Conservation (phyloP, 2,113 vertebrate genomes). For the Dasypus novemcinctus region DNA sequence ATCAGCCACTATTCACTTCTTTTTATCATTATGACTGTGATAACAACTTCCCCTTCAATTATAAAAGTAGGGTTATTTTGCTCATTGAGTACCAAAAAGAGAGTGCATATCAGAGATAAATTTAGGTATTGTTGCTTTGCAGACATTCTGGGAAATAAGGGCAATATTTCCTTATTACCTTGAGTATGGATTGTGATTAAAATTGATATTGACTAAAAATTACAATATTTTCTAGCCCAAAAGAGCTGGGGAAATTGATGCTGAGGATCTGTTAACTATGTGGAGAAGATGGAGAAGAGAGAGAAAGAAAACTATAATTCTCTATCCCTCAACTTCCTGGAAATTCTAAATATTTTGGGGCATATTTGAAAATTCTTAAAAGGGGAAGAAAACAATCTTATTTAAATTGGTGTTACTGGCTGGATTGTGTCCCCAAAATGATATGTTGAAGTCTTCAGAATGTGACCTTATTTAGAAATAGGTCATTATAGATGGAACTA, state of each 20-base stretch:
- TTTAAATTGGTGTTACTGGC: background rate
- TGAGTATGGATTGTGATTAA: background rate
- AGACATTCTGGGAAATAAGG: background rate
- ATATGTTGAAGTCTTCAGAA: no score
- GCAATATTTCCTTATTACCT: background rate
- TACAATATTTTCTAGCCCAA: background rate
- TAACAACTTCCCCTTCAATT: constrained; percentile 47
- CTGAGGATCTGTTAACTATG: background rate
- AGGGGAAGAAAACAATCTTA: background rate
- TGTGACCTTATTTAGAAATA: no score
- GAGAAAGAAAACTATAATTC: background rate
- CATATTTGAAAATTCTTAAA: background rate
- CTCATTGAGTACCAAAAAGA: background rate
- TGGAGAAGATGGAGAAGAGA: background rate
- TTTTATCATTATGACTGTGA: constrained; percentile 53
- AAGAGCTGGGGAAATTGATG: background rate
- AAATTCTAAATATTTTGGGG: background rate
- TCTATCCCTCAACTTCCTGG: background rate
- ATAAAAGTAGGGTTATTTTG: constrained; percentile 26
- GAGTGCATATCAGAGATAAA: background rate
- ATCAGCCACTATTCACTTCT: constrained; percentile 43
- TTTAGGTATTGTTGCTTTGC: background rate
- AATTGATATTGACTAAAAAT: constrained; percentile 4
- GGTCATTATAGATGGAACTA: no score
- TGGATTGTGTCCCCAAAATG: no score